A percentile compares a stretch with the other conserved stretches of the same genome.
Evolutionary conservation across 2,113 vertebrate genomes (phyloP).

Genomic region (Psettodes erumei): DNA sequence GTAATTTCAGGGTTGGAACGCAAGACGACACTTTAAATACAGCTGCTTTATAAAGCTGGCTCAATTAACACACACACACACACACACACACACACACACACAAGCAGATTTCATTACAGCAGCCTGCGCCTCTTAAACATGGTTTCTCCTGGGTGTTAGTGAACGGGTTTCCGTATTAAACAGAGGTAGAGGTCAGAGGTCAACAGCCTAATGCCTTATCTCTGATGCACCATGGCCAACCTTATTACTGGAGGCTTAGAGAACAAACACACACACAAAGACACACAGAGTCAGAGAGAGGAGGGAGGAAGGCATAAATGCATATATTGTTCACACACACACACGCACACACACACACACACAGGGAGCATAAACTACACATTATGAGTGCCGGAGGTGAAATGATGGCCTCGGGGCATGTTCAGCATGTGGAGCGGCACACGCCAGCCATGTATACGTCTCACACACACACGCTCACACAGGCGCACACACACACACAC

Average conservation of each 20-base stretch:
- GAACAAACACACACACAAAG: constrained; percentile 61
- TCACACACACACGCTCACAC: constrained; percentile 24
- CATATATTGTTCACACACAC: constrained; percentile 58
- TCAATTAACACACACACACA: constrained; percentile 34
- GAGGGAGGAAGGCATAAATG: constrained; percentile 40
- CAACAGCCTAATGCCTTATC: constrained; percentile 80
- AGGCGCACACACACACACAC: constrained; percentile 27
- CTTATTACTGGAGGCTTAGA: constrained; percentile 77
- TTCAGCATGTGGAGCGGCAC: constrained; percentile 56
- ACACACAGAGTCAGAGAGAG: not conserved
- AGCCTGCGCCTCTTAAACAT: constrained; percentile 66
- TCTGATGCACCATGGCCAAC: constrained; percentile 74
- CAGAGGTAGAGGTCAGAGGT: constrained; percentile 71
- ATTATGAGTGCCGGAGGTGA: constrained; percentile 60
- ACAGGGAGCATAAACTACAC: constrained; percentile 6
- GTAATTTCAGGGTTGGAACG: not conserved
- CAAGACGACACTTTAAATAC: constrained; percentile 52
- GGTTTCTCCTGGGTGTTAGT: constrained; percentile 71
- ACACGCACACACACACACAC: constrained; percentile 34
- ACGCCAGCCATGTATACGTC: constrained; percentile 27
- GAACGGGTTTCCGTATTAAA: constrained; percentile 71
- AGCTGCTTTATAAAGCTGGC: constrained; percentile 53
- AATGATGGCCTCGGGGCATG: constrained; percentile 65
- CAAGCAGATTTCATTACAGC: constrained; percentile 71
- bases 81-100: constrained; percentile 26